Conservation (phyloP, 2,888 invertebrate genomes). For the Callosobruchus maculatus region DNA sequence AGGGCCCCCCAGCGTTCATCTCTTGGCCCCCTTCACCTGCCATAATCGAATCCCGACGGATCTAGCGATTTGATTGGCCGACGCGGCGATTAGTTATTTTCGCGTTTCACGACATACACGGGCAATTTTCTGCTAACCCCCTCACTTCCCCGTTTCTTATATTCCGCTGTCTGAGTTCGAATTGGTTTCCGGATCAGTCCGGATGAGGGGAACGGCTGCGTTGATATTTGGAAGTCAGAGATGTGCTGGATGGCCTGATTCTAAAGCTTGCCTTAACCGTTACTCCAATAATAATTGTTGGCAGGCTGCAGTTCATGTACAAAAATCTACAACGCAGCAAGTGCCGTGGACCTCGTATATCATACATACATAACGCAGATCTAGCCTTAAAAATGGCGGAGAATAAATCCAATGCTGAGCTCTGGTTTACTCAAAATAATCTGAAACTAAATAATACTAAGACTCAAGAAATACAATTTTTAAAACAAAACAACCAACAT, state of each 20-base stretch:
- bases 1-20: background rate
- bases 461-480: too few relatives aligned
- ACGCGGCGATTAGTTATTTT: background rate
- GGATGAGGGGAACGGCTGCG: background rate
- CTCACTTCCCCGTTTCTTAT: background rate
- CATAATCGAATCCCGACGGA: background rate
- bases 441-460: too few relatives aligned
- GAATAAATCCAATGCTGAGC: too few relatives aligned
- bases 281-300: too few relatives aligned
- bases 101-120: background rate
- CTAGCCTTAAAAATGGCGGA: too few relatives aligned
- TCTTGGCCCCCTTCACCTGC: background rate
- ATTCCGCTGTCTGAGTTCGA: background rate
- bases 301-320: too few relatives aligned
- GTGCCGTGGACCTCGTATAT: too few relatives aligned
- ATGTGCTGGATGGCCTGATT: background rate
- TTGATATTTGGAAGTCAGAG: conserved; percentile 12
- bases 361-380: too few relatives aligned
- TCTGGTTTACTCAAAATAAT: too few relatives aligned
- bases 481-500: too few relatives aligned
- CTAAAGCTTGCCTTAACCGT: too few relatives aligned
- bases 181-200: background rate
- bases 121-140: background rate
- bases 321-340: too few relatives aligned
- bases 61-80: background rate